Evolutionary conservation across 2,888 invertebrate genomes (phyloP), one percentile per base, ranked within the genome.

Genomic region (Chloroclystis v-ata): DNA sequence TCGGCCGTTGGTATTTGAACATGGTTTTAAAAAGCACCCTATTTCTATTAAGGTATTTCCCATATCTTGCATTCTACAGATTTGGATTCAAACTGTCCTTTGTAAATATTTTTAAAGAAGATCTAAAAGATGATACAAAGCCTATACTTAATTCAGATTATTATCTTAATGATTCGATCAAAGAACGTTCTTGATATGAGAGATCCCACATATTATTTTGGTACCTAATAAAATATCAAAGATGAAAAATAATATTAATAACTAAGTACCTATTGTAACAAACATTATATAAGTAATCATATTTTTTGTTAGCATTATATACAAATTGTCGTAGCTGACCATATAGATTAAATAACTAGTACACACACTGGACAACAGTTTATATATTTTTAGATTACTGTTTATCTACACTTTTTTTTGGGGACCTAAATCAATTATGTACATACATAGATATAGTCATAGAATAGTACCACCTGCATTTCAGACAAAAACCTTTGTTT

Each of bases 11-110:
- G 32, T 90, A 90, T 59, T 89, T 92, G 40, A 94, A 94, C 66
- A 67, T 79, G 14, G 82, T 90, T 39, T 90, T 92, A 67, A 80
- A 83, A 62, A 63, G 91, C 1, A 82, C 89, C 12, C 67, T 94
- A 11, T 89, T 90, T 54, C 66, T 94, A 0, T 91, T 92, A 72
- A 90, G 90, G 56, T 89, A 91, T 43, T 91, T 91, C 62, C 95
- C 95, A 0, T 91, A 91, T 57, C 61, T 94, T 32, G 93, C 93
- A 0, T 91, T 92, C 72, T 89, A 89, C 62, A 86, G 80, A 28
- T 94, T 90, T 65, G 94, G 94, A 4, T 67, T 89, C 2, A 85
- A 82, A 51, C 72, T 89, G n/a, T 90, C 93, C 0, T 79, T 90
- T 39, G 90, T 93, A 0, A 82, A 91, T 41, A 90, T 92, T 1